phyloP scores from a whole-genome alignment of 2,113 vertebrate genomes.

The Lepidothrix coronata region DNA sequence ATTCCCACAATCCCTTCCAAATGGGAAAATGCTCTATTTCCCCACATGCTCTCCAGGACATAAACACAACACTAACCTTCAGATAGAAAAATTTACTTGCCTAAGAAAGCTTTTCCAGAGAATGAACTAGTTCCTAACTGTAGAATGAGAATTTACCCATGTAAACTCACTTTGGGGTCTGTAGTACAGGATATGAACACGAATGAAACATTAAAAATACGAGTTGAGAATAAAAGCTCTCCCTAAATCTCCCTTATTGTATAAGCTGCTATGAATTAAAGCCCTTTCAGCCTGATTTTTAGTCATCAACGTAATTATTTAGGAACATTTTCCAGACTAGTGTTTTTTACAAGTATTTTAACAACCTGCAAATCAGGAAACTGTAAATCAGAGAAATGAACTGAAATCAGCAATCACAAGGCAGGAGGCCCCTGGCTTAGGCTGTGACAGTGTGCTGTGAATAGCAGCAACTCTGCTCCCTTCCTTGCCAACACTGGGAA shows the following conservation, averaged over 20 bases:
- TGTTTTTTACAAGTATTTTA: slow-evolving; percentile 70
- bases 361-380: slow-evolving; percentile 72
- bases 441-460: neutral
- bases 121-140: slow-evolving; percentile 9
- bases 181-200: slow-evolving; percentile 64
- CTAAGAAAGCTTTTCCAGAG: slow-evolving; percentile 34
- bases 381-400: slow-evolving; percentile 70
- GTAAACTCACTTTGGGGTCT: slow-evolving; percentile 54
- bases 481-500: neutral
- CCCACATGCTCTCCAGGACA: slow-evolving; percentile 18
- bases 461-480: neutral
- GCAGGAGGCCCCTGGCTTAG: slow-evolving; percentile 33
- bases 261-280: slow-evolving; percentile 68
- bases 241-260: slow-evolving; percentile 60
- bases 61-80: slow-evolving; percentile 22
- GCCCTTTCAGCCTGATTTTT: slow-evolving; percentile 57
- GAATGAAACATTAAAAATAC: slow-evolving; percentile 58
- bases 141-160: slow-evolving; percentile 34
- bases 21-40: neutral
- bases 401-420: slow-evolving; percentile 61
- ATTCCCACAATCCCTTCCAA: neutral
- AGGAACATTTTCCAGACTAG: slow-evolving; percentile 68
- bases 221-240: slow-evolving; percentile 47
- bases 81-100: slow-evolving; percentile 21
- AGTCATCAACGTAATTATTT: slow-evolving; percentile 66